Evolutionary conservation across 1,140 invertebrate genomes (phyloP).

Genomic region (Sinonovacula constricta): DNA sequence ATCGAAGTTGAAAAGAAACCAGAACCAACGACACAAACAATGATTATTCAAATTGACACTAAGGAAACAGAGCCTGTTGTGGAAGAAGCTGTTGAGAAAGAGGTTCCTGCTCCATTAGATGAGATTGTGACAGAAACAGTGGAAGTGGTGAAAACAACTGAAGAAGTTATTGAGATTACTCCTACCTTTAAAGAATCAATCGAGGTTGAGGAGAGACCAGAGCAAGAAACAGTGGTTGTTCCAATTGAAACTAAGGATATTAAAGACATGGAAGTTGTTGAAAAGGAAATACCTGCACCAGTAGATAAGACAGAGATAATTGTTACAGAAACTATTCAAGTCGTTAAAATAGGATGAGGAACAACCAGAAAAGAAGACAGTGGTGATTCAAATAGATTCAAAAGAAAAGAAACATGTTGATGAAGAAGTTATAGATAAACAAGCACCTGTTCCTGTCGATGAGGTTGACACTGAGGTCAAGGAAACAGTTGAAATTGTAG

Average conservation of each 20-base stretch:
- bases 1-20: constrained; percentile 16
- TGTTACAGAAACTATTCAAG: not conserved
- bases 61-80: constrained; percentile 15
- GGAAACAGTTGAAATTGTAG: constrained; percentile 30
- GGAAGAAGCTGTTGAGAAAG: constrained; percentile 10
- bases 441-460: not conserved
- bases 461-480: constrained; percentile 19
- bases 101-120: constrained; percentile 9
- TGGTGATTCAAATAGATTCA: too few relatives aligned
- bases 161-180: constrained; percentile 2
- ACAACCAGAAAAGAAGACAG: not conserved
- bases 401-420: too few relatives aligned
- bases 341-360: not conserved
- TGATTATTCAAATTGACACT: not conserved
- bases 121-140: constrained; percentile 33
- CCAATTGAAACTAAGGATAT: too few relatives aligned
- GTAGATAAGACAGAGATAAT: constrained; percentile 3
- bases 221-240: constrained; percentile 14
- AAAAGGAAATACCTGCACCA: constrained; percentile 18
- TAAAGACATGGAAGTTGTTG: not conserved
- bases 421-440: too few relatives aligned
- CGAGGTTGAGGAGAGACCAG: constrained; percentile 39
- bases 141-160: constrained; percentile 35
- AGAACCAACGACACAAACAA: not conserved
- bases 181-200: not conserved